These are phyloP conservation scores for Rhizoglyphus robini DNA, from an alignment of 1,140 invertebrate genomes.

Conservation along the genomic window DNA sequence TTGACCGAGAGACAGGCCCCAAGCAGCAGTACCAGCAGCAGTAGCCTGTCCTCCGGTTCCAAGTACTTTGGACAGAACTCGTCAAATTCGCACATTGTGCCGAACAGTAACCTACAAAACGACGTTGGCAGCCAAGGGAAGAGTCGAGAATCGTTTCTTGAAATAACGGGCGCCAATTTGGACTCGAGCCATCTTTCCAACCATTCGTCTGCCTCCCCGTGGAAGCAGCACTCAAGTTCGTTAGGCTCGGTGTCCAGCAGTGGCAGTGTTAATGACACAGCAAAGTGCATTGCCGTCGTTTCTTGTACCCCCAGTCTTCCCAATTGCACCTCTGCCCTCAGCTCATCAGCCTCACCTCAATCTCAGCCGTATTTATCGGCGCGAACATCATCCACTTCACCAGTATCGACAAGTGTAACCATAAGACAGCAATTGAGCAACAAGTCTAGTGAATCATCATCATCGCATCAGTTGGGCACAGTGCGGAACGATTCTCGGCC, in stretches of 20 bases:
- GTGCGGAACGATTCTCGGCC: no score
- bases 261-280: constrained; percentile 1
- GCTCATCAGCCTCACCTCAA: not conserved
- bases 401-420: not conserved
- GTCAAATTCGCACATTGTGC: no score
- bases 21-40: not conserved
- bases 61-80: no score
- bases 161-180: not conserved
- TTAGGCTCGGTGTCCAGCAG: not conserved
- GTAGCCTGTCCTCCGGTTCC: no score
- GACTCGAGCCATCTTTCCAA: constrained; percentile 5
- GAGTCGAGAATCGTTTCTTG: not conserved
- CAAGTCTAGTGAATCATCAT: not conserved
- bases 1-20: no score
- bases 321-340: no score
- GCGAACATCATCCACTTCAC: no score
- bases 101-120: no score
- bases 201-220: not conserved
- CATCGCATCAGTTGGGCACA: not conserved
- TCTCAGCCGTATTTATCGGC: no score
- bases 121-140: not conserved
- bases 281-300: not conserved
- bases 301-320: no score
- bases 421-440: no score
- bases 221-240: not conserved